These are phyloP conservation scores for Cochlearius cochlearius DNA, from an alignment of 2,113 vertebrate species.

Conservation along the genomic window DNA sequence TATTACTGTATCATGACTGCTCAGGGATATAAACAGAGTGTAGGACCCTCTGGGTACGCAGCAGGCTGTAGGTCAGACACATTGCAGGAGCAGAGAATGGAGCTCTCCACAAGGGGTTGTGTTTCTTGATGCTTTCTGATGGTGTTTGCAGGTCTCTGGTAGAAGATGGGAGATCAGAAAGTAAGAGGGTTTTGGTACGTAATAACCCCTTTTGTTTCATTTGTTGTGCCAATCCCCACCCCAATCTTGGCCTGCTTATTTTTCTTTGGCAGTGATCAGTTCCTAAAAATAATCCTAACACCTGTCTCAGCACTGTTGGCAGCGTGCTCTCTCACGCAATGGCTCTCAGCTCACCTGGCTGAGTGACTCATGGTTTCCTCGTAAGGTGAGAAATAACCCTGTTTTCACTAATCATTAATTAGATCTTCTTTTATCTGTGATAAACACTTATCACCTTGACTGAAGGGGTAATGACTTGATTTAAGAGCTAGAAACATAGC, in stretches of 20 bases:
- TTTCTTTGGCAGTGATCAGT: not conserved
- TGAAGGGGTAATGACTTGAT: not conserved
- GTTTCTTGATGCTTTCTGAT: not conserved
- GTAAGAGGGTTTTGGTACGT: not conserved
- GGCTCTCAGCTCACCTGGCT: not conserved
- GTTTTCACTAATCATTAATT: not conserved
- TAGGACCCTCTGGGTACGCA: not conserved
- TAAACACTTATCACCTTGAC: not conserved
- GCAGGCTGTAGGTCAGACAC: not conserved
- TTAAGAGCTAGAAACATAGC: not conserved
- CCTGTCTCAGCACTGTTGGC: not conserved
- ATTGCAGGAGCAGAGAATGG: not conserved
- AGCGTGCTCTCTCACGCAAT: not conserved
- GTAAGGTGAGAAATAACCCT: not conserved
- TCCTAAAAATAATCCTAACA: not conserved
- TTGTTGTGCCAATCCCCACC: not conserved
- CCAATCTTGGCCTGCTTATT: not conserved
- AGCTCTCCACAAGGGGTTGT: not conserved
- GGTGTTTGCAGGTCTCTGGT: not conserved
- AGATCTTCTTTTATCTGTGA: not conserved
- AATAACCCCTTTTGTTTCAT: not conserved
- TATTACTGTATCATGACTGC: accelerated
- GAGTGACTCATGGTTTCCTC: not conserved
- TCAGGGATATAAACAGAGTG: too few relatives aligned
- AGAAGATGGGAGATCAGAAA: not conserved